Conservation (phyloP, 2,888 invertebrate genomes). For the Enchytraeus crypticus region DNA sequence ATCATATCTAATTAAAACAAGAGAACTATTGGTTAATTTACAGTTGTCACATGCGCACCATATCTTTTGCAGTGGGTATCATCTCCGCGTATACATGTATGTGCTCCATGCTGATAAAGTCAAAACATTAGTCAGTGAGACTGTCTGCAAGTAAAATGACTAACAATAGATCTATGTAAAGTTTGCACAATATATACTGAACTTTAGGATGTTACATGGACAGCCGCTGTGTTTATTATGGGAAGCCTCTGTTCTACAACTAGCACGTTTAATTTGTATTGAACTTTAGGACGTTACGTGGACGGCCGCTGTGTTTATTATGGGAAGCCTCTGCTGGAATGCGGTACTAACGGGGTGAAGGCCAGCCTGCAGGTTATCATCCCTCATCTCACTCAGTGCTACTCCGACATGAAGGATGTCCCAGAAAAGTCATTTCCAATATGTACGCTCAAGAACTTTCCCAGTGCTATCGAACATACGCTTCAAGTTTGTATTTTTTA, state of each 20-base stretch:
- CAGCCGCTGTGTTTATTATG: no score
- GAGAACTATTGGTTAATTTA: no score
- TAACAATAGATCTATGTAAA: no score
- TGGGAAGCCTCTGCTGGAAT: conserved; percentile 86
- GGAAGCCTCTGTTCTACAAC: no score
- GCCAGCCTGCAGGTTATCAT: conserved; percentile 88
- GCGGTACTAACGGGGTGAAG: conserved; percentile 94
- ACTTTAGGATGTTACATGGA: conserved; percentile 78
- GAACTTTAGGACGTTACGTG: conserved; percentile 69
- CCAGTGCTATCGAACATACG: conserved; percentile 83
- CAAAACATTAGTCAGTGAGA: no score
- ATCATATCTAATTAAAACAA: neutral
- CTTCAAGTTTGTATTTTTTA: conserved; percentile 51
- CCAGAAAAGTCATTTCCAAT: conserved; percentile 97
- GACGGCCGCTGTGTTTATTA: conserved; percentile 96
- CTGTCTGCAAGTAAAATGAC: no score
- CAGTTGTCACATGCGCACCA: no score
- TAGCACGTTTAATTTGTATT: neutral
- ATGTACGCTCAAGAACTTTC: conserved; percentile 96
- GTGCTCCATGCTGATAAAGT: no score
- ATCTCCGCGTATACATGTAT: no score
- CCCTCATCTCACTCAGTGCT: conserved; percentile 90
- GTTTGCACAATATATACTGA: neutral
- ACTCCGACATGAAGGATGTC: conserved; percentile 89
- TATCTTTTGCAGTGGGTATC: no score